Conservation (phyloP, 1,140 invertebrate species). For the Manduca sexta region DNA sequence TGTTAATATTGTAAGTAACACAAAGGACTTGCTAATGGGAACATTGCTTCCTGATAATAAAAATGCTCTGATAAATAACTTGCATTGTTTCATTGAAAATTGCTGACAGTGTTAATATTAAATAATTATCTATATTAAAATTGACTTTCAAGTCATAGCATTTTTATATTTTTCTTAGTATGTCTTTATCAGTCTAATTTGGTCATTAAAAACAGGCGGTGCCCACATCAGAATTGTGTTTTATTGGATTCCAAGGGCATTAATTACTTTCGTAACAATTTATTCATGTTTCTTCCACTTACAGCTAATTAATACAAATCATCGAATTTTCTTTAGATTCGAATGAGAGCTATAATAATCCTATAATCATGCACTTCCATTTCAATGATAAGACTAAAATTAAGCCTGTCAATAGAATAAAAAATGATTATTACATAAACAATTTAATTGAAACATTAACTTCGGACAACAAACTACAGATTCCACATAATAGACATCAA, state of each 20-base stretch:
- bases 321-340: conserved; percentile 24
- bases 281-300: conserved; percentile 34
- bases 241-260: conserved; percentile 34
- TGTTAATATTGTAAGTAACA: too few species aligned
- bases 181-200: conserved; percentile 51
- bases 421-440: conserved; percentile 68
- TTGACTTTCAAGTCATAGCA: conserved; percentile 33
- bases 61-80: too few species aligned
- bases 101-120: conserved; percentile 8
- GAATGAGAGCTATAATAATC: conserved; percentile 57
- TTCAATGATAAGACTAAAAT: conserved; percentile 63
- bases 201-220: conserved; percentile 49
- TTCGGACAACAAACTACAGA: conserved; percentile 68
- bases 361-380: conserved; percentile 60
- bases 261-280: conserved; percentile 32
- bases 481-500: conserved; percentile 55
- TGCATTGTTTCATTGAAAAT: background rate
- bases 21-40: too few species aligned
- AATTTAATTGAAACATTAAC: conserved; percentile 68
- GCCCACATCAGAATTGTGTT: conserved; percentile 34
- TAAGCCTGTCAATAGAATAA: conserved; percentile 71
- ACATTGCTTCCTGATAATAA: too few species aligned
- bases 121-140: conserved; percentile 32
- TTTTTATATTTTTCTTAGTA: conserved; percentile 24
- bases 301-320: conserved; percentile 53